Evolutionary conservation across 2,113 vertebrate genomes (phyloP).

Genomic region (Atrichornis clamosus): DNA sequence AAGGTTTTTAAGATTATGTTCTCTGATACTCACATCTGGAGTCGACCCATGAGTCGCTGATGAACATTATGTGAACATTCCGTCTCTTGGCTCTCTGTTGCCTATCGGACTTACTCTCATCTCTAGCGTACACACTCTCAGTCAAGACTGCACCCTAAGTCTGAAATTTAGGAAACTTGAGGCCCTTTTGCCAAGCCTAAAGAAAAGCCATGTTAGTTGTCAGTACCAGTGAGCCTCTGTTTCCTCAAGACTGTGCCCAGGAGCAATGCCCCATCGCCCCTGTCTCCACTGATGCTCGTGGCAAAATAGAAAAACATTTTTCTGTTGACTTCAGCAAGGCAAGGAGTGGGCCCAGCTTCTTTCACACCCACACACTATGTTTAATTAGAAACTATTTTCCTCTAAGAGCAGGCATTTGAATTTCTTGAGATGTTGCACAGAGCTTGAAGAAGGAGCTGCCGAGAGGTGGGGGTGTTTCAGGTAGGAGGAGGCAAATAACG

Average conservation of each 20-base stretch:
- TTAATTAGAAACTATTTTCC: conserved; percentile 64
- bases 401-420: conserved; percentile 45
- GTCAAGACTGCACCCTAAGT: background rate
- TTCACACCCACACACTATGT: conserved; percentile 1
- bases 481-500: conserved; percentile 43
- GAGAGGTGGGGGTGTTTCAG: conserved; percentile 13
- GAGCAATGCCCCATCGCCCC: background rate
- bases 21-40: background rate
- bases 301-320: conserved; percentile 17
- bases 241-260: background rate
- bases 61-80: background rate
- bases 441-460: conserved; percentile 30
- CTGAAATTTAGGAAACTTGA: background rate
- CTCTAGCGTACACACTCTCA: accelerated
- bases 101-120: accelerated
- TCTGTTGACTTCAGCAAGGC: conserved; percentile 33
- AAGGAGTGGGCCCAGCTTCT: conserved; percentile 45
- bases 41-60: background rate
- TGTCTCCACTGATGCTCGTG: background rate
- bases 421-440: conserved; percentile 21
- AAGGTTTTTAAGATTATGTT: background rate
- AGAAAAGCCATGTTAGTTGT: background rate
- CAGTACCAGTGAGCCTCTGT: background rate
- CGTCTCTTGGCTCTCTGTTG: background rate
- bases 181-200: background rate